phyloP scores from a whole-genome alignment of 2,113 vertebrate genomes.

The Peromyscus californicus region DNA sequence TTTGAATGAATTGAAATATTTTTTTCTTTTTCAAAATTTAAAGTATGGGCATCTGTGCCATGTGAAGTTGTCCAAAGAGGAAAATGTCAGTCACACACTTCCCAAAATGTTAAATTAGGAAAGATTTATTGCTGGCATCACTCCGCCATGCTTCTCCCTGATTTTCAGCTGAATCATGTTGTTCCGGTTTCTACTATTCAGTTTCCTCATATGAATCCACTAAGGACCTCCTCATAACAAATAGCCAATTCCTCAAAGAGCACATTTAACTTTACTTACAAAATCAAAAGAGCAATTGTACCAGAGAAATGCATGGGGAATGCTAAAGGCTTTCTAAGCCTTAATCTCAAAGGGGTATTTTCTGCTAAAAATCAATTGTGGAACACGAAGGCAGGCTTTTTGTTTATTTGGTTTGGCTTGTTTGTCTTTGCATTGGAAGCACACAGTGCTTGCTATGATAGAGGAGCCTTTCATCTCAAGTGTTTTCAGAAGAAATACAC shows the following conservation, averaged over 20 bases:
- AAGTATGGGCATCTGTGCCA: background rate
- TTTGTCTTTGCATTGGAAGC: background rate
- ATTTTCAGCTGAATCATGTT: background rate
- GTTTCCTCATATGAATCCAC: background rate
- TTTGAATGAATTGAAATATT: conserved; percentile 3
- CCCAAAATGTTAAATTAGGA: conserved; percentile 30
- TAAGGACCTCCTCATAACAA: background rate
- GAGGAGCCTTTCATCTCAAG: background rate
- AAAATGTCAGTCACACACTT: background rate
- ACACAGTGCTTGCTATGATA: background rate
- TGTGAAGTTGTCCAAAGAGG: background rate
- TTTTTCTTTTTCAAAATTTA: conserved; percentile 45
- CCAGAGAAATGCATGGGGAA: background rate
- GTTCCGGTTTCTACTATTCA: conserved; percentile 1
- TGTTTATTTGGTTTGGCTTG: background rate
- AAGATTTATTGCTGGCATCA: background rate
- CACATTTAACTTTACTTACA: background rate
- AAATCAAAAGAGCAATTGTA: conserved; percentile 43
- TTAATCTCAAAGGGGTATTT: background rate
- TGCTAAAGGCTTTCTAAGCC: background rate
- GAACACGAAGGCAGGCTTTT: background rate
- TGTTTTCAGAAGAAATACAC: background rate
- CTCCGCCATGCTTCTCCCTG: background rate
- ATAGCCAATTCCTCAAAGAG: conserved; percentile 22
- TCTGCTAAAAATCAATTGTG: conserved; percentile 34